A percentile compares a stretch with the other conserved stretches of the same genome.
These are phyloP conservation scores for Triops cancriformis DNA, from an alignment of 1,140 invertebrate genomes.

Conservation along the genomic window DNA sequence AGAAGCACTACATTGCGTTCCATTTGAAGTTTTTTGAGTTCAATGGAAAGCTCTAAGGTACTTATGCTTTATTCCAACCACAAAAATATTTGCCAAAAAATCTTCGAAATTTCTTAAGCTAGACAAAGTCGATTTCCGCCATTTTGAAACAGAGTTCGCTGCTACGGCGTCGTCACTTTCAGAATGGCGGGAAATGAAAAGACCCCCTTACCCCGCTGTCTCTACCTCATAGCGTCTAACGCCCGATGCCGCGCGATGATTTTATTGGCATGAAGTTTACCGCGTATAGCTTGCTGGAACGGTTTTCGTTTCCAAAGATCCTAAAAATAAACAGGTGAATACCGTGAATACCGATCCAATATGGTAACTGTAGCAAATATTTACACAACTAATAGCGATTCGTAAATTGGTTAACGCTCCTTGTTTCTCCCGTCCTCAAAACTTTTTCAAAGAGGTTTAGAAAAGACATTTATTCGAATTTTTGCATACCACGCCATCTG, in stretches of 20 bases:
- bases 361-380: background rate
- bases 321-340: no score
- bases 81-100: no score
- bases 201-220: no score
- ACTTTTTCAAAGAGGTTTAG: no score
- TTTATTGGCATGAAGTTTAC: background rate
- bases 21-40: background rate
- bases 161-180: background rate
- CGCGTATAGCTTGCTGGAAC: no score
- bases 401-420: no score
- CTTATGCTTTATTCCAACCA: background rate
- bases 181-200: background rate
- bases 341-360: background rate
- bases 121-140: background rate
- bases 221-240: no score
- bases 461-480: no score
- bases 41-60: background rate
- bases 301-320: no score
- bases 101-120: background rate
- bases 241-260: background rate
- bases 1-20: no score
- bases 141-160: background rate
- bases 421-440: background rate
- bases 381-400: no score
- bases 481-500: no score